Evolutionary conservation across 2,888 invertebrate genomes (phyloP).

Genomic region (Ophion ellenae): DNA sequence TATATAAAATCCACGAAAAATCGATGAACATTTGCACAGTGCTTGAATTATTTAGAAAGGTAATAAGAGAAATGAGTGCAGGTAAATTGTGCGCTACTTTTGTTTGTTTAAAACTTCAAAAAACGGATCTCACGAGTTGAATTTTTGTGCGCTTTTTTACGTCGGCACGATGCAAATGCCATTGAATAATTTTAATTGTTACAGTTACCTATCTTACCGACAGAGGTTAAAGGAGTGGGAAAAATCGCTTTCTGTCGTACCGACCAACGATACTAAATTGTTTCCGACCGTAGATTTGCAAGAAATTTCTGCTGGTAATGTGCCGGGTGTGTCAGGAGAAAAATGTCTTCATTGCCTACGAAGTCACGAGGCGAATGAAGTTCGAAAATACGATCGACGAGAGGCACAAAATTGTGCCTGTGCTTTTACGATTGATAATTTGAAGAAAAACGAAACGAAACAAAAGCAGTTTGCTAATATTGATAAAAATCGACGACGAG

Average conservation of each 20-base stretch:
- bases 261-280: conserved; percentile 43
- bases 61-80: too few relatives aligned
- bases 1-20: too few relatives aligned
- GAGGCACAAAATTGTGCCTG: conserved; percentile 8
- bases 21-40: too few relatives aligned
- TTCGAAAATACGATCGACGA: neutral
- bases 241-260: conserved; percentile 22
- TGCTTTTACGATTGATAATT: neutral
- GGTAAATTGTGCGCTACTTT: neutral
- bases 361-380: too few relatives aligned
- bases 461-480: neutral
- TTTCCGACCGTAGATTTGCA: neutral
- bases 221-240: neutral
- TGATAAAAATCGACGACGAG: neutral
- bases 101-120: neutral
- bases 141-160: neutral
- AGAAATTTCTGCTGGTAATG: neutral
- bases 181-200: neutral
- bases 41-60: too few relatives aligned
- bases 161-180: too few relatives aligned
- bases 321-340: neutral
- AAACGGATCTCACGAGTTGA: neutral
- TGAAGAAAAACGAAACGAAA: neutral
- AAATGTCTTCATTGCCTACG: neutral
- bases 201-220: conserved; percentile 17